Evolutionary conservation across 2,797 vertebrate species (phyloP).

Genomic region (Mus minutoides): DNA sequence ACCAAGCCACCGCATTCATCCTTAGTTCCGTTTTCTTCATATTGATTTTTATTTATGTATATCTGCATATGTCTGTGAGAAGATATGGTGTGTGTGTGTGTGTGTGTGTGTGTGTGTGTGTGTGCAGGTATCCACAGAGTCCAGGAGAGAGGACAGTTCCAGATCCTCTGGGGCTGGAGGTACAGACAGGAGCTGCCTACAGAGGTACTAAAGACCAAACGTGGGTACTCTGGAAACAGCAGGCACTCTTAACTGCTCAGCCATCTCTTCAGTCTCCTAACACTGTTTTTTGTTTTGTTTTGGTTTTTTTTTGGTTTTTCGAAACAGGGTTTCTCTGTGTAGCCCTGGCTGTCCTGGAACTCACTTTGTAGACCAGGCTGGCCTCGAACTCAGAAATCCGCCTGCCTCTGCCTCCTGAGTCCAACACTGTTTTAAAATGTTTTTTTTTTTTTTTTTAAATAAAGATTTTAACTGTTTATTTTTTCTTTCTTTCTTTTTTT

Average conservation of each 20-base stretch:
- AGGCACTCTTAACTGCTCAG: too few relatives aligned
- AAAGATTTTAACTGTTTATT: not conserved
- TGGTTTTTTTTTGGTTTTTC: too few relatives aligned
- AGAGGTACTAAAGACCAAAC: not conserved
- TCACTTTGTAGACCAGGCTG: too few relatives aligned
- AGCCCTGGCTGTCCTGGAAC: too few relatives aligned
- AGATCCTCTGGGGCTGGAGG: not conserved
- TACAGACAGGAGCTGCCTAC: not conserved
- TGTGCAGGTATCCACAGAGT: not conserved
- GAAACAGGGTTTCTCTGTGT: too few relatives aligned
- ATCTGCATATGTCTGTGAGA: not conserved
- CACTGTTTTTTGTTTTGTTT: not conserved
- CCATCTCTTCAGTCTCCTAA: not conserved
- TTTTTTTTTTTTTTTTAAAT: too few relatives aligned
- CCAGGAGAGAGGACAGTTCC: not conserved
- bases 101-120: not conserved
- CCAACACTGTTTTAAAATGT: too few relatives aligned
- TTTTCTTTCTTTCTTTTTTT: not conserved
- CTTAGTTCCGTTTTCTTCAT: not conserved
- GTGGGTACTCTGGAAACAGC: not conserved
- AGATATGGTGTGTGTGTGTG: not conserved
- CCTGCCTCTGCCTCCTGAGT: too few relatives aligned
- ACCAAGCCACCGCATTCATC: not conserved
- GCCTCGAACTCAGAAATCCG: too few relatives aligned
- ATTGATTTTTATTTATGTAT: not conserved